Base-by-base conservation (phyloP, 2,888 invertebrate species). In the Drosophila longiperda region DNA sequence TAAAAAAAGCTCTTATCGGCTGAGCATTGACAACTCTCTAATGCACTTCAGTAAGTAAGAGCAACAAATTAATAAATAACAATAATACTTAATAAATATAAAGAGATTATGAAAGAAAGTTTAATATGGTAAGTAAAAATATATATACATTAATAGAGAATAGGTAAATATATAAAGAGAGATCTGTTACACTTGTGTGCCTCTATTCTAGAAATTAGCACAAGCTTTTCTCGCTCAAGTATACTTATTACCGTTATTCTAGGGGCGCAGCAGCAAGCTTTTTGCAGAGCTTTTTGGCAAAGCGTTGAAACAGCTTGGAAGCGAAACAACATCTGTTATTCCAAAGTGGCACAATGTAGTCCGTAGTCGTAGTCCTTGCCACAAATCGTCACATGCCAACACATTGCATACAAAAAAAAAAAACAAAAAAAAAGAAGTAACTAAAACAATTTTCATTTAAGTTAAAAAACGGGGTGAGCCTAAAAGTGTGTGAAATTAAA, bases 241-340 rank as follows among this genome's bases (percentile, higher is more conserved):
- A 53, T 40, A 20, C 40, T 29, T 17, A 11, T 29, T 29, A 50
- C 53, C 63, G 70, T 50, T 69, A 49, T 23, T 42, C 1, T 45
- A 23, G 15, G 52, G 66, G 79, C 85, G 89, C 89, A 74, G 71
- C 75, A 42, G 63, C 57, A 42, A 70, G 71, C 70, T 83, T 87
- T 83, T 32, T 23, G 45, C 15, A 45, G 23, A 15, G 23, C 45
- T 45, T 45, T 45, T 45, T 23, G 45, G 62, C 54, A 64, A 38
- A 45, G 45, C 45, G 45, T 33, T 62, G 57, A 33, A 88, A 88
- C 80, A 49, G 5, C 42, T 15, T 59, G 90, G 78, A 38, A 83
- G n/a, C 45, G 87, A 60, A 67, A 90, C 85, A 85, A 85, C 85
- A 85, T 90, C 90, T 85, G 85, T 85, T 85, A 88, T 85, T 83